Evolutionary conservation across 2,888 invertebrate species (phyloP), one percentile per base, ranked within the genome.

Genomic region (Ochlodes sylvanus): DNA sequence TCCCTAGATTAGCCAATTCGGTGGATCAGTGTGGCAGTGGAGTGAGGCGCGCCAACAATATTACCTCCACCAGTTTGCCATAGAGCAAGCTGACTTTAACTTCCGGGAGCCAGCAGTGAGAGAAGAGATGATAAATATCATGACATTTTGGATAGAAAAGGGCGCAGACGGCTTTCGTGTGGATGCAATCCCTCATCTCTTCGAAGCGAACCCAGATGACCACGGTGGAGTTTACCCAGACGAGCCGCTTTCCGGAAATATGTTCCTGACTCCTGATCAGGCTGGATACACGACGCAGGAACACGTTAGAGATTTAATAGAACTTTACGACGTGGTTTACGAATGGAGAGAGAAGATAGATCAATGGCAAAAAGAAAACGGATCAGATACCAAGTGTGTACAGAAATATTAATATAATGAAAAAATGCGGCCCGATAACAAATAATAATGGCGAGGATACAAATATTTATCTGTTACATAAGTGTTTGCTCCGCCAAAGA

Each of bases 131-230:
- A 79, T 93, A 82, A 93, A 95, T 4, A 95, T 96, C 14, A 83
- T 97, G 75, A 84, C 84, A 70, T 97, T 96, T 82, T 98, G 97
- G 97, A 82, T 97, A 34, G 93, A 95, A 42, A 94, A 94, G 69
- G 97, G 97, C 0, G 95, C 96, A 0, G 96, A 96, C 73, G 97
- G 97, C 0, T 96, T 97, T 82, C 94, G 97, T 60, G 88, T 97
- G 0, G 96, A 96, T 75, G 95, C 95, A 0, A 89, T 95, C 0
- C 95, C 95, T 0, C 94, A 94, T 76, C 79, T 95, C n/a, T 92
- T 92, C 0, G 95, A 95, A 76, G 90, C 94, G 0, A 79, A 86
- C 56, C 92, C 92, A 17, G 85, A 85, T n/a, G 85, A 88, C 60
- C 82, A 79, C 0, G 87, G 80, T 0, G 86, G 85, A 0, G 73